Conservation (phyloP, 2,113 vertebrate genomes). For the Mirounga angustirostris region DNA sequence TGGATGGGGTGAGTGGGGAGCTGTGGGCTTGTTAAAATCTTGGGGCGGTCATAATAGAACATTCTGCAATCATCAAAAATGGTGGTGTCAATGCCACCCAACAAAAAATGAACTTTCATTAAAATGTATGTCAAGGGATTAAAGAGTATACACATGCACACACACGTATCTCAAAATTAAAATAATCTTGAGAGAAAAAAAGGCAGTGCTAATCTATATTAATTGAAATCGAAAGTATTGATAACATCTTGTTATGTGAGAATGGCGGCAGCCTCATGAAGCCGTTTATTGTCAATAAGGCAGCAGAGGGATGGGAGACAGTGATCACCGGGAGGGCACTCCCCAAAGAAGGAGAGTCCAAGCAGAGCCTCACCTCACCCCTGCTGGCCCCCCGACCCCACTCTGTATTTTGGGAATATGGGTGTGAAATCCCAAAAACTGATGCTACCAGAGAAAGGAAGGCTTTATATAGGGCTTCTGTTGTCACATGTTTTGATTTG, state of each 20-base stretch:
- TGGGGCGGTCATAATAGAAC: not conserved
- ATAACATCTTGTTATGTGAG: not conserved
- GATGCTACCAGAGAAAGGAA: not conserved
- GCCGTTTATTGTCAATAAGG: rapidly evolving
- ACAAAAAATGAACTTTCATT: not conserved
- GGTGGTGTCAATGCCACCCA: no score
- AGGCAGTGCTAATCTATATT: not conserved
- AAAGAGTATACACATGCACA: not conserved
- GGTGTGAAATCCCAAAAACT: not conserved
- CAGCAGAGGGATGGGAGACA: not conserved
- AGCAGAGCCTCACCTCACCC: not conserved
- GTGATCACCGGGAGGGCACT: not conserved
- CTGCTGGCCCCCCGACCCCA: not conserved
- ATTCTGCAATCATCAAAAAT: not conserved
- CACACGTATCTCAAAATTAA: not conserved
- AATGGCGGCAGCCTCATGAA: not conserved
- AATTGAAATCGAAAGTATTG: not conserved
- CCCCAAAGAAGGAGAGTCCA: not conserved
- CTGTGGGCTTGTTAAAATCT: not conserved
- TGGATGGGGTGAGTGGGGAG: rapidly evolving
- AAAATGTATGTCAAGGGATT: not conserved
- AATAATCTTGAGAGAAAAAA: not conserved
- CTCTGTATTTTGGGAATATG: not conserved
- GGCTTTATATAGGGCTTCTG: not conserved
- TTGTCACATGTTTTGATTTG: not conserved